These are phyloP conservation scores for Ophiodon elongatus DNA, from an alignment of 2,113 vertebrate genomes.

Conservation along the genomic window DNA sequence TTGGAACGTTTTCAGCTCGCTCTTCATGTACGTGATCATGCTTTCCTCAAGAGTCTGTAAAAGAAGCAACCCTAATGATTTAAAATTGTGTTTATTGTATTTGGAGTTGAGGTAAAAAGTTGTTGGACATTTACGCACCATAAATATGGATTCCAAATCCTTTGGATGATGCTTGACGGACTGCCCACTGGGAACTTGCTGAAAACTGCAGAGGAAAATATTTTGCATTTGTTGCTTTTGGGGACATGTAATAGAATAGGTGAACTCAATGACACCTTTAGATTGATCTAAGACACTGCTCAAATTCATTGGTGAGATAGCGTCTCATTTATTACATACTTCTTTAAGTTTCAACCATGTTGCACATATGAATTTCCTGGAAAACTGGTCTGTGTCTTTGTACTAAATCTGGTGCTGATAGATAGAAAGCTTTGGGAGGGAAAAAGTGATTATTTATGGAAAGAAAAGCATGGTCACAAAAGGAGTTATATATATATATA, in stretches of 20 bases:
- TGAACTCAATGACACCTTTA: background rate
- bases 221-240: background rate
- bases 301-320: background rate
- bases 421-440: no score
- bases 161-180: background rate
- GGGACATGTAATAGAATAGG: background rate
- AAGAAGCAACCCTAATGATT: no score
- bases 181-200: background rate
- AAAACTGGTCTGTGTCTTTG: background rate
- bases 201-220: conserved; percentile 9
- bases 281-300: background rate
- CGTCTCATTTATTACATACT: background rate
- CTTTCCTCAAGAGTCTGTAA: conserved; percentile 20
- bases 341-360: background rate
- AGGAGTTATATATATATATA: no score
- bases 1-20: conserved; percentile 27
- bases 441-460: no score
- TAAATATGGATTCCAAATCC: conserved; percentile 8
- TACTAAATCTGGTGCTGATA: no score
- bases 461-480: no score
- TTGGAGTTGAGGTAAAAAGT: background rate
- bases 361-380: background rate
- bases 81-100: no score
- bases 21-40: conserved; percentile 9
- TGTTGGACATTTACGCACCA: background rate